Evolutionary conservation across 2,888 invertebrate genomes (phyloP), one percentile per base, ranked within the genome.

Genomic region (Allophyes oxyacanthae): DNA sequence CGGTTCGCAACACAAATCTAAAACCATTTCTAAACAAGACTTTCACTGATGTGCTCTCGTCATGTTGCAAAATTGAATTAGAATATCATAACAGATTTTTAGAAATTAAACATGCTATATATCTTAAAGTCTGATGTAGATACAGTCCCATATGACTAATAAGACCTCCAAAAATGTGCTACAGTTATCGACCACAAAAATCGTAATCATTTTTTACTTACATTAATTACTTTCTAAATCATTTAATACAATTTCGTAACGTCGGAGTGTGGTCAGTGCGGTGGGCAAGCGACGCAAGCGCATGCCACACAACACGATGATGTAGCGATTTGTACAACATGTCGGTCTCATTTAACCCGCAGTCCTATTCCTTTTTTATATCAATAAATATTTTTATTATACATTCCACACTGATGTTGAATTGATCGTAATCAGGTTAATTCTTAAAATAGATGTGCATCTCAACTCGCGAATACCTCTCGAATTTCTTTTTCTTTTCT

Each of bases 311-410:
- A 84, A 76, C 83, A 81, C 79, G 85, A 85, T 89, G 90, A 90
- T 79, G 84, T 60, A 72, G 88, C 89, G 76, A 82, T 88, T 88
- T 85, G 79, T 79, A 69, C 75, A 64, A 59, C 72, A 65, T 62
- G 70, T 77, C 81, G 81, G 77, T 82, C 88, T 84, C 85, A 85
- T 87, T 88, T 86, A 80, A 83, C 57, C 65, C 64, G 72, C 71
- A 66, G 52, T 69, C 75, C 74, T 80, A 76, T 85, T 83, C 74
- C 75, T 84, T 88, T 88, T 87, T 84, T 80, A 77, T 80, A 78
- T 82, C 84, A 83, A 85, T 86, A 86, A 85, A 86, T 84, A 86
- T 85, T 85, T 86, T 85, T 85, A 83, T 82, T 79, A 83, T 83
- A 82, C 83, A 85, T 85, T 87, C 85, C 75, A 54, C 54, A 66